A percentile compares a stretch with the other conserved stretches of the same genome.
Evolutionary conservation across 2,797 vertebrate genomes (phyloP).

Genomic region (Melopsittacus undulatus): DNA sequence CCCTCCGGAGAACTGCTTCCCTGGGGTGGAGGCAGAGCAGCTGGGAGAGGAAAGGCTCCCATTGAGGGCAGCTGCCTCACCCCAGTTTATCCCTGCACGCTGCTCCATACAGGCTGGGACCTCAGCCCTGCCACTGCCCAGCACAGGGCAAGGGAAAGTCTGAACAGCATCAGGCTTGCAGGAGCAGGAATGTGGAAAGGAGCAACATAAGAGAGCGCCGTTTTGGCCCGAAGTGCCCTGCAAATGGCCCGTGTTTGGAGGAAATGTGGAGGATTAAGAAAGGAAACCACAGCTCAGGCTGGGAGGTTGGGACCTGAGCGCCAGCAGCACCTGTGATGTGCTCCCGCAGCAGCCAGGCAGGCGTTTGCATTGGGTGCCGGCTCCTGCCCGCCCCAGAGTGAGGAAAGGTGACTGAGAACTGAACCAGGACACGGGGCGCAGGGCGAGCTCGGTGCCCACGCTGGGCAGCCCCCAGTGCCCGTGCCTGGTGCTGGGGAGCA

Average conservation of each 20-base stretch:
- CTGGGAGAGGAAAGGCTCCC: not conserved
- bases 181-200: fast-evolving
- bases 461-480: not conserved
- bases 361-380: fast-evolving
- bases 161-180: not conserved
- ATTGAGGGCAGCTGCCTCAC: not conserved
- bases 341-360: not conserved
- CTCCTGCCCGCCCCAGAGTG: not conserved
- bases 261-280: fast-evolving
- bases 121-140: not conserved
- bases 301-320: fast-evolving
- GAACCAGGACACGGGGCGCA: not conserved
- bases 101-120: fast-evolving
- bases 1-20: not conserved
- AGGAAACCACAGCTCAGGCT: not conserved
- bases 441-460: not conserved
- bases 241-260: fast-evolving
- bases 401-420: not conserved
- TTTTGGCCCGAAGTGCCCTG: fast-evolving
- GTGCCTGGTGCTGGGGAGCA: fast-evolving
- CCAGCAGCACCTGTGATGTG: fast-evolving
- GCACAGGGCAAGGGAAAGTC: not conserved
- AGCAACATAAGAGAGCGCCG: fast-evolving
- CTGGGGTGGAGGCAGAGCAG: not conserved
- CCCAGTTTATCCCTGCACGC: fast-evolving